Evolutionary conservation across 2,797 vertebrate species (phyloP), one percentile per base, ranked within the genome.

Genomic region (Apogon talboti): DNA sequence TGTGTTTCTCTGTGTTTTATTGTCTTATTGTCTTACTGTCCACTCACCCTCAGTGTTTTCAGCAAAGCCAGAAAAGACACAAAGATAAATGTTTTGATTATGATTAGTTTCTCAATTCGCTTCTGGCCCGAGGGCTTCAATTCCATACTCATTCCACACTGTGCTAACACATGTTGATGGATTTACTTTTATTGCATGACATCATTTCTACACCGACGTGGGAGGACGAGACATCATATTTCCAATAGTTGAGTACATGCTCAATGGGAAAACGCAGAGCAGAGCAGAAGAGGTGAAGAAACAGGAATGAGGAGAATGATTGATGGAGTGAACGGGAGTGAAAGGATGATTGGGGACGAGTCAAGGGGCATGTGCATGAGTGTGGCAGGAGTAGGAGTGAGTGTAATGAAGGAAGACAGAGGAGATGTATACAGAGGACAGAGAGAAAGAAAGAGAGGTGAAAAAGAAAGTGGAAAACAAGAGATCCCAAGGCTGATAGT

Each of bases 331-430:
- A 83, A 77, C 35, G 60, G 60, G 65, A 87, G 83, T 75, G 83
- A 85, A 81, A 81, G 80, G 81, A 79, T 79, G 82, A 84, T 73
- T 46, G 64, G 74, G 76, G 59, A 73, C 55, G 28, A 81, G 72
- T 82, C 71, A 80, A 68, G 81, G 86, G 82, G 61, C 78, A 74
- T 78, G 79, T 37, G 80, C 74, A 71, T 54, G 73, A 88, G 81
- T 77, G 71, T 66, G 79, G 79, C 46, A 12, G 63, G 69, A 83
- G 81, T 71, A 69, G 54, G 60, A 82, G 79, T 70, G 86, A 88
- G 70, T 73, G 69, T 89, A 87, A 88, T 88, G 80, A 89, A 86
- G 88, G 82, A 84, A 77, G 86, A 89, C 82, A 82, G 81, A 74
- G 33, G 69, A 79, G 81, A 81, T 81, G 76, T 85, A 53, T 71